Conservation (phyloP, 2,113 vertebrate genomes). For the Acanthochromis polyacanthus region DNA sequence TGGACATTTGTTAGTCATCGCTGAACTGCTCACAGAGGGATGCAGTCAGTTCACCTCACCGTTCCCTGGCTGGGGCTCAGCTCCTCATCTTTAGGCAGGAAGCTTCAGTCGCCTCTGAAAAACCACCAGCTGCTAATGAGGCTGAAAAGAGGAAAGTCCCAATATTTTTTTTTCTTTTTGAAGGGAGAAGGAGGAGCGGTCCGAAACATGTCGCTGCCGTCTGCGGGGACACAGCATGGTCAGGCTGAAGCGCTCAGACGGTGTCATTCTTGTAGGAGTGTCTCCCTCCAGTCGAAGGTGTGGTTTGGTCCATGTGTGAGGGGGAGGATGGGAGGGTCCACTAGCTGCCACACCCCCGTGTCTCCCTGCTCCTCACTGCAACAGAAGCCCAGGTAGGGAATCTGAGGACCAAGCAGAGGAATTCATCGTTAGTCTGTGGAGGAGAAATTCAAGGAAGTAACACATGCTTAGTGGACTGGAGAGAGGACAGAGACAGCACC, state of each 20-base stretch:
- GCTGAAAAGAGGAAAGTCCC: neutral
- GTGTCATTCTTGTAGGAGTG: conserved; percentile 89
- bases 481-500: no score
- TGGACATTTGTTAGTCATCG: neutral
- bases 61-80: neutral
- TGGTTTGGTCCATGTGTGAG: conserved; percentile 97
- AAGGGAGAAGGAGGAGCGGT: neutral
- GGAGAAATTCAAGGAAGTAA: neutral
- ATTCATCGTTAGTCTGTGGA: neutral
- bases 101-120: neutral
- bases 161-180: neutral
- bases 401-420: conserved; percentile 77
- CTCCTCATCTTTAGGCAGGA: conserved; percentile 9
- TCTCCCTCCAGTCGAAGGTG: conserved; percentile 97
- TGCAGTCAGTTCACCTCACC: neutral
- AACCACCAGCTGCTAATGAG: neutral
- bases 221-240: neutral
- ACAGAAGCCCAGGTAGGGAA: conserved; percentile 96
- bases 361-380: conserved; percentile 94
- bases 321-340: conserved; percentile 95
- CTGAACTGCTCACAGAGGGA: neutral
- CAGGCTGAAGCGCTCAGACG: neutral
- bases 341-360: conserved; percentile 94
- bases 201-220: neutral
- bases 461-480: no score